Evolutionary conservation across 30 jellyfish, hydroid and myxozoan species (phyloP).

Genomic region (Aurelia aurita complex sp. Pacific): DNA sequence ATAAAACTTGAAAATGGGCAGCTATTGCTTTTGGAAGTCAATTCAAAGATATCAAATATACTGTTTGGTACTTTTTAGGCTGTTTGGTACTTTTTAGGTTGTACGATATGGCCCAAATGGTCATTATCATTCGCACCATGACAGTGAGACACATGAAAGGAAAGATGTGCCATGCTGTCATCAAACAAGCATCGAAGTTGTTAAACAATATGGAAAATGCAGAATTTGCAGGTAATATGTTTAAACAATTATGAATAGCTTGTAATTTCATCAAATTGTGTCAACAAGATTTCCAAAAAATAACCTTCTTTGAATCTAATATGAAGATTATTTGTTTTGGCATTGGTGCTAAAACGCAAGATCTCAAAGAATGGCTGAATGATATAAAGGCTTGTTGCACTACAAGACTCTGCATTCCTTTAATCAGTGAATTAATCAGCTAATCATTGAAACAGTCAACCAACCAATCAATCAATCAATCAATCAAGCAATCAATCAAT

Average conservation of each 20-base stretch:
- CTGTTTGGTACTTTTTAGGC: background rate
- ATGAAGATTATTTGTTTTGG: no score
- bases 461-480: no score
- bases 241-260: background rate
- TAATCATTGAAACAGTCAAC: no score
- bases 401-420: no score
- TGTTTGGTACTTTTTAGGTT: background rate
- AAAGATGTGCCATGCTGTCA: conserved; percentile 96
- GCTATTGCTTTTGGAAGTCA: no score
- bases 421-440: no score
- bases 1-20: no score
- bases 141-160: conserved; percentile 82
- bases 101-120: conserved; percentile 84
- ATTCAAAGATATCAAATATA: no score
- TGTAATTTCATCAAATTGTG: background rate
- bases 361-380: no score
- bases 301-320: background rate
- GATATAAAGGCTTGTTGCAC: no score
- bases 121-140: conserved; percentile 98
- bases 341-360: no score
- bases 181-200: conserved; percentile 47
- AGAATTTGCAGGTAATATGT: conserved; percentile 84
- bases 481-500: no score
- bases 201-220: conserved; percentile 77
- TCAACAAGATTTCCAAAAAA: background rate